These are phyloP conservation scores for Stegostoma tigrinum DNA, from an alignment of 2,113 vertebrate species.

Conservation along the genomic window DNA sequence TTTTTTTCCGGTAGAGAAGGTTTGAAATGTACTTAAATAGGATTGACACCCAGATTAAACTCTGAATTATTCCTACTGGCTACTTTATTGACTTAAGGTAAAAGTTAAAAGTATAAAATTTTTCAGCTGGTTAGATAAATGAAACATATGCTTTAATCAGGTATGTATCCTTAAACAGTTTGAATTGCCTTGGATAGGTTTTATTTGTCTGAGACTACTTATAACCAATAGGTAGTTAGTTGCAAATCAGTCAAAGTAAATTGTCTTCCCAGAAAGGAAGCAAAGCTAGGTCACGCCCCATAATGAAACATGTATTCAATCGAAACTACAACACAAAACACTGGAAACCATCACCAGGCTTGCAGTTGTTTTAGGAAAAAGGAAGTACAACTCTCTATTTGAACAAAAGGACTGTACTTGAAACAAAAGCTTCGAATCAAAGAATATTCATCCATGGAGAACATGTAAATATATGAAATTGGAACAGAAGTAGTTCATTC, in stretches of 20 bases:
- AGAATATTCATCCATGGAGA: neutral
- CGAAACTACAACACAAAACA: neutral
- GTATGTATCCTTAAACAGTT: neutral
- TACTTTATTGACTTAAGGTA: neutral
- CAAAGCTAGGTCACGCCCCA: neutral
- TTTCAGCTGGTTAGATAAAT: neutral
- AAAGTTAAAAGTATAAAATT: neutral
- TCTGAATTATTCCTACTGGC: neutral
- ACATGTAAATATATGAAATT: too few relatives aligned
- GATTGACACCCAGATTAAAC: neutral
- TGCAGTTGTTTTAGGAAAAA: neutral
- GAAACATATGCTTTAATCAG: neutral
- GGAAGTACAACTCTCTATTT: neutral
- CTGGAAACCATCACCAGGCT: neutral
- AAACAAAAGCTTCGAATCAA: neutral
- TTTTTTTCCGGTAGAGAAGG: neutral
- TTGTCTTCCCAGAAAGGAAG: neutral
- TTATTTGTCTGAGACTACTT: neutral
- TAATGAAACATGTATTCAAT: neutral
- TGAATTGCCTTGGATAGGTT: neutral
- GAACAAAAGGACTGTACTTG: neutral
- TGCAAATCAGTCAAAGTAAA: neutral
- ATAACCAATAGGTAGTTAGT: neutral
- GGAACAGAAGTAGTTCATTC: neutral
- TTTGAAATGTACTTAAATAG: neutral